Evolutionary conservation across 2,797 vertebrate genomes (phyloP).

Genomic region (Falco biarmicus): DNA sequence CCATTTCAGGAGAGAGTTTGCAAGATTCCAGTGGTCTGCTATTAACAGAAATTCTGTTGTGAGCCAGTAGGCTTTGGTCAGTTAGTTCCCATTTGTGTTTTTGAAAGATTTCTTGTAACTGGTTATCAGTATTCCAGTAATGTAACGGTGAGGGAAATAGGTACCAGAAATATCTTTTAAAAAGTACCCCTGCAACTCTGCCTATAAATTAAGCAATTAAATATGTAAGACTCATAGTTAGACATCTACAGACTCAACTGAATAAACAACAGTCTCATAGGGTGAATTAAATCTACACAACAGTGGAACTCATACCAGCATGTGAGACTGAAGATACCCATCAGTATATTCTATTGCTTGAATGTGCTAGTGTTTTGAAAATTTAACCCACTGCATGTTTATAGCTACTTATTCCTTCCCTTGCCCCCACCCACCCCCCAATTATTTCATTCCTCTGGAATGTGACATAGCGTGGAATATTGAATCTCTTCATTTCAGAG

Average conservation of each 20-base stretch:
- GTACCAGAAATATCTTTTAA: background rate
- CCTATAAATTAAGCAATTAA: constrained; percentile 40
- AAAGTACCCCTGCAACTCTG: background rate
- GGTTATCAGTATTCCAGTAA: background rate
- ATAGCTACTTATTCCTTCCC: constrained; percentile 14
- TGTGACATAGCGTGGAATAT: constrained; percentile 28
- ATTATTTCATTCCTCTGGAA: constrained; percentile 73
- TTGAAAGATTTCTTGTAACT: background rate
- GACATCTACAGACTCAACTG: constrained; percentile 23
- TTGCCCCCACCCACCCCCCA: background rate
- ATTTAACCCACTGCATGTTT: constrained; percentile 33
- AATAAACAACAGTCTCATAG: constrained; percentile 39
- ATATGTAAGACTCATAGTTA: constrained; percentile 19
- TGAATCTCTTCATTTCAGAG: constrained; percentile 42
- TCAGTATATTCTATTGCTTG: constrained; percentile 17
- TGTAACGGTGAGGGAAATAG: background rate
- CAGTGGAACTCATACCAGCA: background rate
- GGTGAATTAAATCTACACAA: constrained; percentile 33
- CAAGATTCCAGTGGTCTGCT: background rate
- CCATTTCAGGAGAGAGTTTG: background rate
- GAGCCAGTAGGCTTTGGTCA: background rate
- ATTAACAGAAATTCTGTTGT: background rate
- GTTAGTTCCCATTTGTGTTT: background rate
- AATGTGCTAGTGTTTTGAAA: constrained; percentile 17
- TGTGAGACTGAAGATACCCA: constrained; percentile 28